Evolutionary conservation across 2,888 invertebrate genomes (phyloP), one percentile per base, ranked within the genome.

Genomic region (Heteropelma amictum): DNA sequence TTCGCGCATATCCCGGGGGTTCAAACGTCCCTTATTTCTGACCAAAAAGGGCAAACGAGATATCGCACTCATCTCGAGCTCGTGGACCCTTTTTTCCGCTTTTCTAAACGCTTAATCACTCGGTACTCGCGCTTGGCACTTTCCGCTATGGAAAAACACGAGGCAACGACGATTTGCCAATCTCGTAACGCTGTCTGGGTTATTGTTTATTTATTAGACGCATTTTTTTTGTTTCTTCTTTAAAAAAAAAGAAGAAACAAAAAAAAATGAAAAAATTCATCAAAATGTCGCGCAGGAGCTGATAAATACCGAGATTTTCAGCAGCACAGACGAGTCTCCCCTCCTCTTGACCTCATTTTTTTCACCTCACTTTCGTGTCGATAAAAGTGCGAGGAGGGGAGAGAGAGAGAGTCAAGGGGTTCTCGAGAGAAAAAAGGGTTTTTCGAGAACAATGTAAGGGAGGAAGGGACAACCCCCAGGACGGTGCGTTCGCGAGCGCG

Each of bases 131-230:
- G 51, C 17, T 23, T 17, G 10, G 19, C n/a, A n/a, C n/a, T n/a
- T n/a, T n/a, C n/a, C n/a, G n/a, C n/a, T n/a, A n/a, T n/a, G n/a
- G n/a, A n/a, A 19, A 19, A 17, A 30, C 33, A 8, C 53, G 2
- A n/a, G 21, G 4, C 14, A 26, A 14, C 61, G 56, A 67, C 58
- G 56, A 49, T 68, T 68, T 40, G 68, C 61, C 75, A 76, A 28
- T 61, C 72, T 75, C 69, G 77, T 81, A 80, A 81, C 80, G 79
- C 75, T 76, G 76, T 69, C 74, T 49, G 76, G 74, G 63, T 40
- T 71, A 74, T 82, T 82, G 79, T 82, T 82, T 82, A 82, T 81
- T 81, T 81, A 82, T 82, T 78, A 78, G n/a, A n/a, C n/a, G n/a
- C n/a, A n/a, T n/a, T 17, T 5, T 40, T 40, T 40, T 8, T 17